phyloP scores from a whole-genome alignment of 2,888 invertebrate genomes.

The Tanytarsus gracilentus region DNA sequence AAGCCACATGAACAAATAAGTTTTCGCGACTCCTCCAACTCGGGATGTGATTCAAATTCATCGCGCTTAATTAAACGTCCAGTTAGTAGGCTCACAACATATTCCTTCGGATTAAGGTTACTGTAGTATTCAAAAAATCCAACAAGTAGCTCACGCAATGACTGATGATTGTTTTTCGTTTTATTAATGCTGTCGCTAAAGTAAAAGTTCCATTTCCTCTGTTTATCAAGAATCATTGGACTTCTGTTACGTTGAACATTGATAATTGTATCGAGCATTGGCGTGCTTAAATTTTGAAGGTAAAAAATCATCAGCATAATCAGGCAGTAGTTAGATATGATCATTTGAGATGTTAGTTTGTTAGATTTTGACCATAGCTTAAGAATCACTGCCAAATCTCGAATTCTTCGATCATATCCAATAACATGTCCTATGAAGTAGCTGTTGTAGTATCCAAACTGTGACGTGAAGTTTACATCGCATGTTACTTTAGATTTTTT shows the following conservation, averaged over 20 bases:
- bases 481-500: not conserved
- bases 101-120: conserved; percentile 4
- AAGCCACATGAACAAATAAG: not conserved
- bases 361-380: conserved; percentile 28
- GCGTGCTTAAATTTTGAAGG: conserved; percentile 20
- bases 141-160: conserved; percentile 11
- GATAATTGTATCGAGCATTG: conserved; percentile 18
- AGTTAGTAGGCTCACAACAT: not conserved
- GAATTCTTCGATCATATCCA: conserved; percentile 22
- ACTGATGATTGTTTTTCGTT: not conserved
- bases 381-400: conserved; percentile 20
- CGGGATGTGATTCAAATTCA: not conserved
- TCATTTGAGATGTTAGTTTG: conserved; percentile 4
- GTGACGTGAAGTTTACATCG: conserved; percentile 27
- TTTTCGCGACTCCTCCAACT: not conserved
- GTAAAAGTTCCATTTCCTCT: conserved; percentile 25
- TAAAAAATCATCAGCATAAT: conserved; percentile 28
- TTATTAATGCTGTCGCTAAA: not conserved
- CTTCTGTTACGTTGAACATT: not conserved
- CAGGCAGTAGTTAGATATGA: conserved; percentile 27
- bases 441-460: conserved; percentile 25
- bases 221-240: not conserved
- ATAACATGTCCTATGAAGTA: conserved; percentile 19
- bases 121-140: conserved; percentile 29
- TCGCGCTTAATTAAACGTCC: not conserved